Evolutionary conservation across 2,888 invertebrate genomes (phyloP), one percentile per base, ranked within the genome.

Genomic region (Euspilapteryx auroguttella): DNA sequence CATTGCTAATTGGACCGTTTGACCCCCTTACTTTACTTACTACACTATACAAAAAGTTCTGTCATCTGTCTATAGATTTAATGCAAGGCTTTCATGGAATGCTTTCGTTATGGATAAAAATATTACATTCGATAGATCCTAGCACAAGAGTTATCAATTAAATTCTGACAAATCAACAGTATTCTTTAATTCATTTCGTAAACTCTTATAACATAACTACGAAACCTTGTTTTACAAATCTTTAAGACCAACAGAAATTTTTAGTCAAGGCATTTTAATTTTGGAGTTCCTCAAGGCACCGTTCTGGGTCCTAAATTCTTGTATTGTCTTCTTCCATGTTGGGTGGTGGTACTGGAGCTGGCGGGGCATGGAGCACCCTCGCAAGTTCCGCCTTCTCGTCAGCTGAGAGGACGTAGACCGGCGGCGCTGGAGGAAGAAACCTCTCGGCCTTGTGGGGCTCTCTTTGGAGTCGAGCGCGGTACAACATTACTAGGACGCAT

Each of bases 401-500:
- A 3, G 83, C 82, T 11, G 85, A 79, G 40, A 85, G 81, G 11
- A 85, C 83, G 49, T 85, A 85, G 26, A 85, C 84, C 1, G 85
- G 85, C 11, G 83, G 79, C 6, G 79, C 81, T 21, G 79, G 69
- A 0, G 84, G 81, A 1, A 85, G 65, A 43, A 84, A 85, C 22
- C 82, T 55, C 38, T 81, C 78, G 0, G 78, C 78, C 34, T 78
- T 75, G 32, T 78, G 78, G 2, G 69, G 68, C 31, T 77, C 73
- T 8, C 75, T 42, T 37, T 76, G 79, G 14, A 81, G 49, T 33
- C 69, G 55, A 8, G 79, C 77, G 8, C 86, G 80, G 53, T 89
- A 89, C 9, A 89, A 61, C 79, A 88, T 83, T 2, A 89, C 79
- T 9, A 89, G 77, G 3, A 89, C 82, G 14, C 87, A 82, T 12